These are phyloP conservation scores for Drosophila anceps DNA, from an alignment of 2,888 invertebrate species.

Conservation along the genomic window DNA sequence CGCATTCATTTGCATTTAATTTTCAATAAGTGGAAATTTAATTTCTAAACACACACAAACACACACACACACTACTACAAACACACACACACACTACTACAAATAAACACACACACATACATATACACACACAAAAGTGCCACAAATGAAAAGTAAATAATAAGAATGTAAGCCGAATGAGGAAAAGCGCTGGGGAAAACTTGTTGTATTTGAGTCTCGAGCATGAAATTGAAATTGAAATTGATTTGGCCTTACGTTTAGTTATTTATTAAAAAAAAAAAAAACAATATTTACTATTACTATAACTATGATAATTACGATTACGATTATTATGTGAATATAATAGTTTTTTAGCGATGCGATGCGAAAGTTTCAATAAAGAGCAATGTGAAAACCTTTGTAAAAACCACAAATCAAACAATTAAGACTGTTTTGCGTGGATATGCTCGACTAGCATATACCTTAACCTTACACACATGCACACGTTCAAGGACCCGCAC, in stretches of 20 bases:
- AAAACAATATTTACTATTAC: constrained; percentile 43
- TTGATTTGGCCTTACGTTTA: constrained; percentile 76
- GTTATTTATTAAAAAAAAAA: constrained; percentile 66
- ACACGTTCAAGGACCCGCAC: no score
- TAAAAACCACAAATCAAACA: constrained; percentile 29
- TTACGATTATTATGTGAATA: constrained; percentile 63
- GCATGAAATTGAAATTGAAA: constrained; percentile 21
- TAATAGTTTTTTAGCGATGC: constrained; percentile 66
- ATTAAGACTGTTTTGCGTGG: background rate
- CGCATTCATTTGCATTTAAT: constrained; percentile 72
- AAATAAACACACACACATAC: constrained; percentile 22
- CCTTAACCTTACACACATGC: background rate
- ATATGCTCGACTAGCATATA: background rate
- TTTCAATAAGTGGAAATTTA: constrained; percentile 55
- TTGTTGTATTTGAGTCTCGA: constrained; percentile 34
- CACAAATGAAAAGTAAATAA: constrained; percentile 46
- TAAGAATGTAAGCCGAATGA: constrained; percentile 33
- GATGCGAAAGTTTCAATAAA: constrained; percentile 71
- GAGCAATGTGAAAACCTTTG: constrained; percentile 55
- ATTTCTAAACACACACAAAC: constrained; percentile 46
- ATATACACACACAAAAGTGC: constrained; percentile 58
- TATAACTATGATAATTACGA: constrained; percentile 60
- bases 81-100: constrained; percentile 22
- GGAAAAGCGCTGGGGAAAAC: constrained; percentile 30
- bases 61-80: constrained; percentile 24